Conservation (phyloP, 35 echinoderm and acorn worm genomes). For the Diadema setosum region DNA sequence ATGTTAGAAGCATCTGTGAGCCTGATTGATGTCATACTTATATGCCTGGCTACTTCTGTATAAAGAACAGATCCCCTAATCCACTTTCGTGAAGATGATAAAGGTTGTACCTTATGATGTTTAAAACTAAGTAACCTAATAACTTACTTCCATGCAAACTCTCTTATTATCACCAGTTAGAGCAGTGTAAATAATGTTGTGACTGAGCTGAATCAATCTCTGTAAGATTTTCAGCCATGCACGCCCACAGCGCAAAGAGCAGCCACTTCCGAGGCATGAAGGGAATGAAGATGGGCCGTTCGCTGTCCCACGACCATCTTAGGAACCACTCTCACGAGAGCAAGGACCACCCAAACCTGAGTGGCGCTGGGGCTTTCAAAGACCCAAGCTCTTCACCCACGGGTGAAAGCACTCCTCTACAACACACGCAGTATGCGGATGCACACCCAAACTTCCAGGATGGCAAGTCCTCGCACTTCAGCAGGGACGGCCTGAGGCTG, state of each 20-base stretch:
- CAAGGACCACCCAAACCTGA: neutral
- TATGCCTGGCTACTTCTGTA: too few species aligned
- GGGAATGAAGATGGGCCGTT: neutral
- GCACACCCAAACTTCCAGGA: slow-evolving; percentile 1
- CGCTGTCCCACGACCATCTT: neutral
- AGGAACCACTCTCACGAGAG: neutral
- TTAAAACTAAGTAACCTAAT: too few species aligned
- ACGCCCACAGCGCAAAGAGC: neutral
- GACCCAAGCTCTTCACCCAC: neutral
- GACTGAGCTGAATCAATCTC: too few species aligned
- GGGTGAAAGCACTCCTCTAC: neutral
- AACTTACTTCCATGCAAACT: too few species aligned
- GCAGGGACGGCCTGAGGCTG: neutral
- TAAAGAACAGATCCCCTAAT: too few species aligned
- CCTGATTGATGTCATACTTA: too few species aligned
- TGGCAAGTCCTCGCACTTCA: neutral
- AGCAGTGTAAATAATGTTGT: too few species aligned
- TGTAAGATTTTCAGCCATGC: too few species aligned
- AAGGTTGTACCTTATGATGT: too few species aligned
- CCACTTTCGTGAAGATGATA: too few species aligned
- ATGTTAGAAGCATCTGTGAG: too few species aligned
- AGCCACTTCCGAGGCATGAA: neutral
- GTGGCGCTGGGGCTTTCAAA: neutral
- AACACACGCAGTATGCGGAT: neutral
- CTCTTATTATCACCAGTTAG: too few species aligned